Conservation (phyloP, 1,140 invertebrate genomes). For the Choristoneura fumiferana region DNA sequence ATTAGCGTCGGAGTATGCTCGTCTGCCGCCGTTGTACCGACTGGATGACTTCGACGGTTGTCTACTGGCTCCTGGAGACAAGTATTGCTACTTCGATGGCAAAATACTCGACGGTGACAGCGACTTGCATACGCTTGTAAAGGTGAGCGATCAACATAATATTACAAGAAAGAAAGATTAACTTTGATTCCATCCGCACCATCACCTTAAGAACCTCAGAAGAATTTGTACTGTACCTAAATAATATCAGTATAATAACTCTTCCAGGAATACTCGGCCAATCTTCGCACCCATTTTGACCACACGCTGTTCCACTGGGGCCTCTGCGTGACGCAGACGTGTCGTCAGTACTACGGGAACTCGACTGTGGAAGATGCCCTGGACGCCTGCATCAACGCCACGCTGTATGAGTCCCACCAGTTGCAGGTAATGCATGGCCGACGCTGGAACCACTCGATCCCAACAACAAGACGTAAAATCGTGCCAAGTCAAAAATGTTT, state of each 20-base stretch:
- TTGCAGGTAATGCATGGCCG: neutral
- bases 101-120: no score
- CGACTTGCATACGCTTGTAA: no score
- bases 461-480: no score
- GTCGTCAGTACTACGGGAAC: neutral
- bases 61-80: neutral
- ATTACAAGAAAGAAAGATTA: no score
- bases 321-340: constrained; percentile 45
- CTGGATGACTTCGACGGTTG: neutral
- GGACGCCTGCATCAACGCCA: constrained; percentile 5
- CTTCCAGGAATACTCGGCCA: constrained; percentile 26
- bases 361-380: neutral
- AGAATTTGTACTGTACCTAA: no score
- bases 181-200: no score
- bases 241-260: no score
- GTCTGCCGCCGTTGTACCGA: neutral
- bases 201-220: no score
- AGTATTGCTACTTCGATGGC: neutral
- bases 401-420: neutral
- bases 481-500: no score
- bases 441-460: no score
- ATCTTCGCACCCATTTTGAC: constrained; percentile 42
- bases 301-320: constrained; percentile 64
- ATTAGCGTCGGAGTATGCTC: neutral
- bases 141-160: no score